Percentiles rank a stretch among this genome's conserved stretches.
Evolutionary conservation across 2,113 vertebrate species (phyloP).

Genomic region (Grammomys surdaster): DNA sequence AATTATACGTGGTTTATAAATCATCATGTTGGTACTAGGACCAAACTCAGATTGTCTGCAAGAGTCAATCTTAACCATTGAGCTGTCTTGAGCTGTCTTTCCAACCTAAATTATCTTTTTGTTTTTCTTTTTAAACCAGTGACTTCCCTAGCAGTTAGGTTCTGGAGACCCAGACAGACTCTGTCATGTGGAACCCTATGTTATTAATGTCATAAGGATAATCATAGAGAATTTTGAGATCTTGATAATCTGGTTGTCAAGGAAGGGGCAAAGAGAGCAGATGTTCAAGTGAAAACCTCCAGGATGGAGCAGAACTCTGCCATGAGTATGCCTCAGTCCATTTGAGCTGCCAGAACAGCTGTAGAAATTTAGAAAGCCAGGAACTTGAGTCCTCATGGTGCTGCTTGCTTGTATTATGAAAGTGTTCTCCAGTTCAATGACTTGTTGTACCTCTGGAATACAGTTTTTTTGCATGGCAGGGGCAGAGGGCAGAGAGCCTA

Average conservation of each 20-base stretch:
- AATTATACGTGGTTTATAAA: not conserved
- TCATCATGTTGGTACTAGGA: not conserved
- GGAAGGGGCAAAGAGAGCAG: not conserved
- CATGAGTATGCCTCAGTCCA: not conserved
- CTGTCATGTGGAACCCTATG: not conserved
- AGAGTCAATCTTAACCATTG: not conserved
- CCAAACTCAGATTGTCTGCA: not conserved
- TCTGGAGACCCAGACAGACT: not conserved
- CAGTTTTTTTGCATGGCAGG: not conserved
- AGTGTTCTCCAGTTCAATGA: not conserved
- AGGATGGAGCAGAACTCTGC: not conserved
- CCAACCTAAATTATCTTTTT: not conserved
- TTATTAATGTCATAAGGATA: not conserved
- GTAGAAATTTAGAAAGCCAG: not conserved
- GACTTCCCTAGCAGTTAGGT: not conserved
- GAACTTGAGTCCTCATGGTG: not conserved
- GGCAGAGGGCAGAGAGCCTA: not conserved
- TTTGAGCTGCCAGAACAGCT: not conserved
- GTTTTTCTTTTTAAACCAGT: not conserved
- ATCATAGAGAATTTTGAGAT: not conserved
- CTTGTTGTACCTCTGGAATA: not conserved
- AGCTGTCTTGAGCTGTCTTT: not conserved
- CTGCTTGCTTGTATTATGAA: not conserved
- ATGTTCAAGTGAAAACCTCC: not conserved
- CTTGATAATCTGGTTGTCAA: not conserved